Evolutionary conservation across 2,888 invertebrate genomes (phyloP).

Genomic region (Serripes groenlandicus): DNA sequence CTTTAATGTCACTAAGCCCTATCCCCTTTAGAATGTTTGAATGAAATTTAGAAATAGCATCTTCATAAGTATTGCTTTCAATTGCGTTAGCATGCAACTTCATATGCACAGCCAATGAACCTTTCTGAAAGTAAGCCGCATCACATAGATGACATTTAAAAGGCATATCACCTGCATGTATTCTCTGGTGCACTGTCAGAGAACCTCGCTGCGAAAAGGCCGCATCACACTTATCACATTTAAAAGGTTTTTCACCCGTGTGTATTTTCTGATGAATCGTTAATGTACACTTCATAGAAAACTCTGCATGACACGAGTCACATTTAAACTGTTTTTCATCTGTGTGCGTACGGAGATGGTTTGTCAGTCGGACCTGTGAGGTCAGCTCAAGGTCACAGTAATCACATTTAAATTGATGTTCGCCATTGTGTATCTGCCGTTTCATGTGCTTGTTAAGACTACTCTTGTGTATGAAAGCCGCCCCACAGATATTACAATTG

Average conservation of each 20-base stretch:
- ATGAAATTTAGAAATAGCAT: neutral
- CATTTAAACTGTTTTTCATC: constrained; percentile 14
- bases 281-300: constrained; percentile 4
- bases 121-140: constrained; percentile 11
- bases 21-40: neutral
- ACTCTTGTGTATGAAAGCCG: constrained; percentile 3
- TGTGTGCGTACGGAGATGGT: constrained; percentile 2
- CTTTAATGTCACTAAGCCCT: neutral
- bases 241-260: constrained; percentile 11
- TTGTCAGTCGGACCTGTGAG: neutral
- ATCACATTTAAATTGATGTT: neutral
- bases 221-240: constrained; percentile 9
- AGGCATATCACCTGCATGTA: neutral
- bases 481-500: constrained; percentile 9
- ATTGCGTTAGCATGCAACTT: neutral
- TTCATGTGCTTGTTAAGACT: constrained; percentile 19
- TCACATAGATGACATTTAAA: constrained; percentile 10
- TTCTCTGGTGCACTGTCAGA: constrained; percentile 1
- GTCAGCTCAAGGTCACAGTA: constrained; percentile 18
- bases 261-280: constrained; percentile 7
- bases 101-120: constrained; percentile 5
- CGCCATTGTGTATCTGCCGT: constrained; percentile 3
- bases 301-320: neutral
- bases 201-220: constrained; percentile 3
- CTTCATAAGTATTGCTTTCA: neutral